Evolutionary conservation across 2,797 vertebrate genomes (phyloP).

Genomic region (Typhlichthys subterraneus): DNA sequence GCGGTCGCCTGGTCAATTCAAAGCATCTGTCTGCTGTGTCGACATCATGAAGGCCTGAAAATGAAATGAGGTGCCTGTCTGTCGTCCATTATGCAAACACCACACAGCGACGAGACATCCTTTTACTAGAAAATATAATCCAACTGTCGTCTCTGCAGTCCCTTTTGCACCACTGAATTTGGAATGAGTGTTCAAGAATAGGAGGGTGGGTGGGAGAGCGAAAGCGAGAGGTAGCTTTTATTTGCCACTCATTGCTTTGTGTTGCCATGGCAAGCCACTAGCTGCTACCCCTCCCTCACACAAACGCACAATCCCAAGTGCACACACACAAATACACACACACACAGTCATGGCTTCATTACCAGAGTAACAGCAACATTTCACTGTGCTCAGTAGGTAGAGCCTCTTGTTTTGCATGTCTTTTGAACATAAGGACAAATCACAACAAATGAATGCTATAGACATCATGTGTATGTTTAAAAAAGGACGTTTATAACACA

Average conservation of each 20-base stretch:
- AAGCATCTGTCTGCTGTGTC: not conserved
- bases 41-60: conserved; percentile 1
- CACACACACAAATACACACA: not conserved
- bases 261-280: conserved; percentile 55
- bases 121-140: not conserved
- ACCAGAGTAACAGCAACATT: not conserved
- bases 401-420: not conserved
- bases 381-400: not conserved
- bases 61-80: conserved; percentile 8
- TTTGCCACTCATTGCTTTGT: conserved; percentile 49
- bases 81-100: not conserved
- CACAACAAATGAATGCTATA: too few species aligned
- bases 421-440: not conserved
- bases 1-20: not conserved
- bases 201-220: not conserved
- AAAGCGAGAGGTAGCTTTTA: conserved; percentile 28
- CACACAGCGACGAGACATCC: conserved; percentile 4
- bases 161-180: not conserved
- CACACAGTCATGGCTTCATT: not conserved
- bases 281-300: not conserved
- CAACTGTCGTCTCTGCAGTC: not conserved
- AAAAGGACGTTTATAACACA: too few species aligned
- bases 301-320: not conserved
- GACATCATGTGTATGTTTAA: too few species aligned
- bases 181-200: not conserved